These are phyloP conservation scores for Leucosticte australis DNA, from an alignment of 2,113 vertebrate species.

Conservation along the genomic window DNA sequence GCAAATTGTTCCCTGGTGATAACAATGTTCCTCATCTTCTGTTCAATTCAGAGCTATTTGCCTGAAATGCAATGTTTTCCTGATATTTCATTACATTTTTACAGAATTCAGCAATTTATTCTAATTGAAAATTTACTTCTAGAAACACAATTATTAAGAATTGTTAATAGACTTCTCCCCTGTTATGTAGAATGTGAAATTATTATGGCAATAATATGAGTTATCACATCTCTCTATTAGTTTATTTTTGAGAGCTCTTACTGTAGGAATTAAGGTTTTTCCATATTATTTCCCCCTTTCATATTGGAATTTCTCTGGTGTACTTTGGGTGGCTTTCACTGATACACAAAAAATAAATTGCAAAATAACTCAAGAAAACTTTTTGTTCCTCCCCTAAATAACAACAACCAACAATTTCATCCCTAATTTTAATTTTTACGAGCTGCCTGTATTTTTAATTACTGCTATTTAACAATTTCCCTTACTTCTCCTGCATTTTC, in stretches of 20 bases:
- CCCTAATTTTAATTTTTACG: neutral
- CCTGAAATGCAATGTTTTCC: neutral
- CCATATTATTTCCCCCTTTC: neutral
- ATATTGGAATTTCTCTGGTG: neutral
- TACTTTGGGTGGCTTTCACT: neutral
- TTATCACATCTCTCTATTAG: neutral
- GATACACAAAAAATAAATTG: accelerated
- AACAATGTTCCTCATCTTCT: neutral
- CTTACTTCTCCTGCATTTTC: neutral
- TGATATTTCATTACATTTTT: neutral
- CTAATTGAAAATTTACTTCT: neutral
- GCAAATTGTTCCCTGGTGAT: neutral
- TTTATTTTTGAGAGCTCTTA: neutral
- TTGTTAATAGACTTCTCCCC: neutral
- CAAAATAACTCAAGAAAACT: neutral
- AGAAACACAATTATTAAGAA: neutral
- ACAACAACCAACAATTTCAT: accelerated
- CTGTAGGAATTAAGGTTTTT: neutral
- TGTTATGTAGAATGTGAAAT: neutral
- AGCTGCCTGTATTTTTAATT: neutral
- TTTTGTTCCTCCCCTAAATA: neutral
- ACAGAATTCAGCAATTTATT: neutral
- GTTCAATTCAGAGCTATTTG: neutral
- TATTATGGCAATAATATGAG: neutral
- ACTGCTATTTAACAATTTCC: neutral